Conservation (phyloP, 2,888 invertebrate species). For the Tuta absoluta region DNA sequence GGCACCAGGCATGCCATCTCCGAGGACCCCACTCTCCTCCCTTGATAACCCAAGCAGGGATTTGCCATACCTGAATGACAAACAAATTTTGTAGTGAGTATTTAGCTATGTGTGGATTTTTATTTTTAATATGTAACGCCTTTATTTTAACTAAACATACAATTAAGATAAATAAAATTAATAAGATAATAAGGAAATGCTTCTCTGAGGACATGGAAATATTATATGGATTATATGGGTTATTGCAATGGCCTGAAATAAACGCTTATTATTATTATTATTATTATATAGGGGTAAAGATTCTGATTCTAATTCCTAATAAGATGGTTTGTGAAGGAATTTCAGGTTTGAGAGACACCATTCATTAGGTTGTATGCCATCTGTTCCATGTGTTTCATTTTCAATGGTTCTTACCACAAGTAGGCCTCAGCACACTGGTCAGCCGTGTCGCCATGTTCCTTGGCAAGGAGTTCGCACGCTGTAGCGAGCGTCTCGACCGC, state of each 20-base stretch:
- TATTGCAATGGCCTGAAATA: too few species aligned
- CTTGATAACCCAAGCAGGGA: constrained; percentile 90
- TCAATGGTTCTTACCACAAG: constrained; percentile 87
- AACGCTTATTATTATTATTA: too few species aligned
- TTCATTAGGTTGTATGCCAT: not conserved
- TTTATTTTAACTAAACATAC: too few species aligned
- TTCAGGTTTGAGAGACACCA: too few species aligned
- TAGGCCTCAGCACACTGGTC: constrained; percentile 95
- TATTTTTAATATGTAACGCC: too few species aligned
- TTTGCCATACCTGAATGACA: constrained; percentile 70
- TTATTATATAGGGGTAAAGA: too few species aligned
- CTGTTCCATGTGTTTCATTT: not conserved
- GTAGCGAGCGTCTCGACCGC: constrained; percentile 88
- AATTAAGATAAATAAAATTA: too few species aligned
- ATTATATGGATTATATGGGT: too few species aligned
- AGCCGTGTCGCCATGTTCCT: constrained; percentile 89
- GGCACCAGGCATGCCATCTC: constrained; percentile 85
- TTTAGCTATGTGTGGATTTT: not conserved
- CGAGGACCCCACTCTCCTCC: constrained; percentile 92
- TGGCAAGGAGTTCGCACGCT: constrained; percentile 86
- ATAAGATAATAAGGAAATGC: too few species aligned
- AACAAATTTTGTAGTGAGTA: not conserved
- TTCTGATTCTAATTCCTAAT: too few species aligned
- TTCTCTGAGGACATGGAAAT: too few species aligned
- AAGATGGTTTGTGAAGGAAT: not conserved